phyloP scores from a whole-genome alignment of 1,140 invertebrate species.

The silkworm (Bombyx mori) region DNA sequence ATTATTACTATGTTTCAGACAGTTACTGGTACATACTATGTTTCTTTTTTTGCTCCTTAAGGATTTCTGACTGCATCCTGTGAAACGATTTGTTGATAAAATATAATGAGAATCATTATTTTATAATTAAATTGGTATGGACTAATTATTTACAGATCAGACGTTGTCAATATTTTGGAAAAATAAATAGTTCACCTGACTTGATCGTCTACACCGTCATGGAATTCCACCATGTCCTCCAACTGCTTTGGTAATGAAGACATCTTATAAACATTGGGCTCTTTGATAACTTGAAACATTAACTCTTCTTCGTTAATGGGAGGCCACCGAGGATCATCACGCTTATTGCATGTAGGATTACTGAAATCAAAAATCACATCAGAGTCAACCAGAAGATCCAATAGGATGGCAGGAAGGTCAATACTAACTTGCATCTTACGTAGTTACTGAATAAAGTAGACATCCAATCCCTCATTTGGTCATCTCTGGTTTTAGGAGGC shows the following conservation, averaged over 20 bases:
- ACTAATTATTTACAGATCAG: too few species aligned
- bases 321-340: constrained; percentile 1
- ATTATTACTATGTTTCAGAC: too few species aligned
- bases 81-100: too few species aligned
- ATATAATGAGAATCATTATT: too few species aligned
- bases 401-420: not conserved
- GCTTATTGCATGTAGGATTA: constrained; percentile 5
- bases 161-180: too few species aligned
- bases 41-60: too few species aligned
- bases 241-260: not conserved
- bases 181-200: not conserved
- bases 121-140: too few species aligned
- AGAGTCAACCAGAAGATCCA: not conserved
- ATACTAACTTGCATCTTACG: constrained; percentile 5
- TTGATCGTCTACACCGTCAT: not conserved
- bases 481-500: not conserved
- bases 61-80: too few species aligned
- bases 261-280: not conserved
- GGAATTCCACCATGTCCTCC: not conserved
- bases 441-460: constrained; percentile 3
- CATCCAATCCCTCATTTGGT: constrained; percentile 2
- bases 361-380: constrained; percentile 1
- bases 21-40: too few species aligned
- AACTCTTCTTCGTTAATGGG: not conserved
- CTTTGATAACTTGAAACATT: not conserved